Evolutionary conservation across 2,888 invertebrate species (phyloP).

Genomic region (Carterocephalus palaemon): DNA sequence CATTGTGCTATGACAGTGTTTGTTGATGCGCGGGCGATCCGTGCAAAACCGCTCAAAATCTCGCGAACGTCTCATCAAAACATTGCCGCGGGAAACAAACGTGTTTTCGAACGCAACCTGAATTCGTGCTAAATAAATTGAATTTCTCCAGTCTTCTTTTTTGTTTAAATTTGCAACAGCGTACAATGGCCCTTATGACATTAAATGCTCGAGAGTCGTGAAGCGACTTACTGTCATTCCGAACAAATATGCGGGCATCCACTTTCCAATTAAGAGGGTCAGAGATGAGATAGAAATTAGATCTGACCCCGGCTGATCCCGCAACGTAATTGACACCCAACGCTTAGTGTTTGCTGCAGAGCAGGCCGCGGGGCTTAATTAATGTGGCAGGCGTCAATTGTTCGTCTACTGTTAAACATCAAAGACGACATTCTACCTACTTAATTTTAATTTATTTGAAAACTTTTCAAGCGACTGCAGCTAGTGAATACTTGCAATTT

Average conservation of each 20-base stretch:
- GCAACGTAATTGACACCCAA: conserved; percentile 41
- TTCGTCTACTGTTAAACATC: conserved; percentile 31
- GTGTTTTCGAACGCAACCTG: conserved; percentile 33
- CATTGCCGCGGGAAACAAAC: conserved; percentile 42
- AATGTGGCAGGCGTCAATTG: conserved; percentile 49
- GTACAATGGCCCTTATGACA: conserved; percentile 7
- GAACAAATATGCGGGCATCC: conserved; percentile 66
- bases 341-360: conserved; percentile 40
- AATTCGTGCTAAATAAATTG: conserved; percentile 27
- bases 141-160: conserved; percentile 27
- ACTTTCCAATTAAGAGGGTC: conserved; percentile 59
- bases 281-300: conserved; percentile 45
- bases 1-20: conserved; percentile 74
- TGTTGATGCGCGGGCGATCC: conserved; percentile 61
- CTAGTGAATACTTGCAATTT: background rate
- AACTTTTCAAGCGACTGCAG: background rate
- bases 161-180: conserved; percentile 5
- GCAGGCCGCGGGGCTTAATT: conserved; percentile 54
- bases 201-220: conserved; percentile 15
- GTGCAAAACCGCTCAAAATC: conserved; percentile 62
- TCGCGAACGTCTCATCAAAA: conserved; percentile 66
- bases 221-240: conserved; percentile 48
- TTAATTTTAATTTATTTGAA: conserved; percentile 4
- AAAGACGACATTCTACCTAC: conserved; percentile 5
- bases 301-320: conserved; percentile 41